Evolutionary conservation across 1,140 invertebrate species (phyloP), one percentile per base, ranked within the genome.

Genomic region (Paramacrobiotus metropolitanus): DNA sequence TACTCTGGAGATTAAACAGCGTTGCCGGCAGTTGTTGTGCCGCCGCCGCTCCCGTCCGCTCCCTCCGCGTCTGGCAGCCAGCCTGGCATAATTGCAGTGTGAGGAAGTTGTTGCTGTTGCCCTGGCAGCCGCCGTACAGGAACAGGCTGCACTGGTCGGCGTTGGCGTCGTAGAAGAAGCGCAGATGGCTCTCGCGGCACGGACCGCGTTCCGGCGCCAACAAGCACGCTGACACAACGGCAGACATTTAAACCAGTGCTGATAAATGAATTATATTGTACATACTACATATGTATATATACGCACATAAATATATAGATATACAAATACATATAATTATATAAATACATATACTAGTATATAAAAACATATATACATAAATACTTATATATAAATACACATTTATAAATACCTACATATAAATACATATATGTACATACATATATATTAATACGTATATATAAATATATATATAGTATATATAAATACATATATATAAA

Each of bases 181-280:
- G 3, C 9, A 0, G 0, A 3, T 61, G 34, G 3, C 24, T 40
- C 21, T 45, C 64, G 1, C 44, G 24, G 30, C 64, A 65, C 0
- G 64, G 63, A 29, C 64, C 64, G 30, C 44, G 21, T 20, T 83
- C 63, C 1, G 59, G 31, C 21, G 21, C 0, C 28, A 45, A 44
- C 1, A 18, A 28, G 40, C 64, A 65, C 20, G 45, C 24, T 30
- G 20, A 18, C 9, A 28, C 9, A 55, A 55, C 4, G 48, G 24
- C 34, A 40, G n/a, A 40, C 9, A 40, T 40, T 40, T n/a, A 9
- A 40, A 9, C 34, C 34, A n/a, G n/a, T n/a, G n/a, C n/a, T n/a
- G n/a, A n/a, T n/a, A n/a, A 40, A 9, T 9, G 34, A 40, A 40
- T 9, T 40, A 40, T 15, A 40, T 40, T 40, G 34, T 40, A 40